These are phyloP conservation scores for Phalangium opilio DNA, from an alignment of 2,888 invertebrate genomes.

Conservation along the genomic window DNA sequence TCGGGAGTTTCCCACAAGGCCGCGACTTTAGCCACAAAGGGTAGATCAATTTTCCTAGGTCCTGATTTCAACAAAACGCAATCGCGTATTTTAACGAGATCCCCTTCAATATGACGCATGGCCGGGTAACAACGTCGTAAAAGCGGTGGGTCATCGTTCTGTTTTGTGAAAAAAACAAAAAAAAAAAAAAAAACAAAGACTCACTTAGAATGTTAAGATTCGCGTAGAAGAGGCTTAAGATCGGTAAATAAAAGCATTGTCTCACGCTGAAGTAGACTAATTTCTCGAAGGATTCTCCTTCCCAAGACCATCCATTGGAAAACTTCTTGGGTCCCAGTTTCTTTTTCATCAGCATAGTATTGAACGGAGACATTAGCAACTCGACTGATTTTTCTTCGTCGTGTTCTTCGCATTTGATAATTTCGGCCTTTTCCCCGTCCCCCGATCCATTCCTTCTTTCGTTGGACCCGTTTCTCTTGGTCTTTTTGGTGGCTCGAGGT, in stretches of 20 bases:
- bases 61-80: slow-evolving; percentile 82
- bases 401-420: background rate
- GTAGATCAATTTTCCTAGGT: slow-evolving; percentile 62
- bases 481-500: too few species aligned
- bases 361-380: slow-evolving; percentile 6
- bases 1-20: slow-evolving; percentile 88
- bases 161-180: too few species aligned
- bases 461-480: too few species aligned
- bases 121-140: slow-evolving; percentile 71
- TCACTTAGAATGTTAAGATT: slow-evolving; percentile 2
- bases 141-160: slow-evolving; percentile 60
- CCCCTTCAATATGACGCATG: slow-evolving; percentile 71
- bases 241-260: too few species aligned
- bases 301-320: slow-evolving; percentile 89
- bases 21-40: slow-evolving; percentile 86
- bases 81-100: slow-evolving; percentile 71
- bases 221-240: background rate
- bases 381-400: background rate
- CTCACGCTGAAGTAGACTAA: slow-evolving; percentile 77
- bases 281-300: slow-evolving; percentile 63
- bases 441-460: background rate
- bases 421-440: background rate
- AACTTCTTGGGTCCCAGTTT: slow-evolving; percentile 34
- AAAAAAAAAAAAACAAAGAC: slow-evolving; percentile 24
- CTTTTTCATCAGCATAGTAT: slow-evolving; percentile 10